Conservation (phyloP, 2,888 invertebrate genomes). For the Himalopsyche japonica region DNA sequence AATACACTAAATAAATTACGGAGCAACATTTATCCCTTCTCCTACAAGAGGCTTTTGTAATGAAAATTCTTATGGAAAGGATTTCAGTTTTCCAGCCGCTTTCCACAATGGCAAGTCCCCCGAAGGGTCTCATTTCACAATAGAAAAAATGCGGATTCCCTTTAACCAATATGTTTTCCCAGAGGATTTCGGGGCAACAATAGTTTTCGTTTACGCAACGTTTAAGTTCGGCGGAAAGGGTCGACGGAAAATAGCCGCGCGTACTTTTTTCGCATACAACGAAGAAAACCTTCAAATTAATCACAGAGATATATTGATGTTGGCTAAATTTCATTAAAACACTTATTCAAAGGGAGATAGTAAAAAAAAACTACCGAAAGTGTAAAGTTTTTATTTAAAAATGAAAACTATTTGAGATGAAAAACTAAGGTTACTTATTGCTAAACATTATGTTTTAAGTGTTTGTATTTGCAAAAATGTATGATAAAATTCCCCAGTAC, state of each 20-base stretch:
- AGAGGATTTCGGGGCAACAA: not conserved
- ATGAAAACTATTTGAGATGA: no score
- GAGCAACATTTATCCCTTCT: not conserved
- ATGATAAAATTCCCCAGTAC: no score
- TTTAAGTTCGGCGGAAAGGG: not conserved
- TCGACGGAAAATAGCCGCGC: not conserved
- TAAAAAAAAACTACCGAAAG: not conserved
- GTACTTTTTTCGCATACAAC: not conserved
- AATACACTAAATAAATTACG: not conserved
- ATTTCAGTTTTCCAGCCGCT: conserved; percentile 3
- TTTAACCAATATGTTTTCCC: conserved; percentile 9
- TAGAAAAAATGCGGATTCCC: conserved; percentile 16
- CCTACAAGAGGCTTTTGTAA: not conserved
- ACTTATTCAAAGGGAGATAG: not conserved
- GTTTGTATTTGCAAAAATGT: no score
- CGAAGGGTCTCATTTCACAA: not conserved
- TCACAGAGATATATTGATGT: not conserved
- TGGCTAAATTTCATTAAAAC: not conserved
- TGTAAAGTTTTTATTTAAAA: no score
- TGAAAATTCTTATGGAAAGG: conserved; percentile 11
- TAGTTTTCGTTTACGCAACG: conserved; percentile 2
- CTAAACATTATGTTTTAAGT: no score
- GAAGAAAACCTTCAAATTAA: not conserved
- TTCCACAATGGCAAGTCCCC: conserved; percentile 5
- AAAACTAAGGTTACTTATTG: no score